Percentiles rank a stretch among this genome's conserved stretches.
These are phyloP conservation scores for Pissodes strobi DNA, from an alignment of 1,140 invertebrate species.

Conservation along the genomic window DNA sequence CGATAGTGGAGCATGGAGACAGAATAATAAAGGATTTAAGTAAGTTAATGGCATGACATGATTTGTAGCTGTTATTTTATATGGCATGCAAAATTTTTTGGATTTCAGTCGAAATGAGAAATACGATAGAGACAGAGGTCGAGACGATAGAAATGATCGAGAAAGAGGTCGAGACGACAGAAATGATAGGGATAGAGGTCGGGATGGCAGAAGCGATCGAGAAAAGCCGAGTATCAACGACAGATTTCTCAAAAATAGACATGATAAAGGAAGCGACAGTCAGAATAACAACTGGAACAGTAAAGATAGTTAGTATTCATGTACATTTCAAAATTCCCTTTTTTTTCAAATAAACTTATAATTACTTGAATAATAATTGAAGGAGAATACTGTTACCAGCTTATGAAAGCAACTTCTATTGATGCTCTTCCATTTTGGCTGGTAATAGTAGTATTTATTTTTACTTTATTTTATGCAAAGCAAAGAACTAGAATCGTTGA, in stretches of 20 bases:
- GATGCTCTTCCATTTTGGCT: too few relatives aligned
- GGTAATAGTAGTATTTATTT: too few relatives aligned
- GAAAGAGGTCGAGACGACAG: constrained; percentile 18
- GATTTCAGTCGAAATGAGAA: constrained; percentile 10
- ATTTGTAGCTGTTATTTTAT: not conserved
- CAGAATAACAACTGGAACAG: constrained; percentile 29
- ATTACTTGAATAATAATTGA: too few relatives aligned
- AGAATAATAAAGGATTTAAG: constrained; percentile 44
- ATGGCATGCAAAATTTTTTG: not conserved
- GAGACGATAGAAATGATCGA: not conserved
- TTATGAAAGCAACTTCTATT: too few relatives aligned
- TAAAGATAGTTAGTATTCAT: constrained; percentile 10
- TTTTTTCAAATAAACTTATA: too few relatives aligned
- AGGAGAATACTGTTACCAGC: too few relatives aligned
- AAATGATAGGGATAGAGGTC: constrained; percentile 11
- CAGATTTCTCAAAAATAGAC: constrained; percentile 10
- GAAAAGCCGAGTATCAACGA: not conserved
- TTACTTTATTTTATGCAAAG: too few relatives aligned
- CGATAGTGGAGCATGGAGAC: constrained; percentile 40
- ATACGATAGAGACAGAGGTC: constrained; percentile 10
- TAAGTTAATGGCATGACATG: constrained; percentile 18
- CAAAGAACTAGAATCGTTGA: too few relatives aligned
- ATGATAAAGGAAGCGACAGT: constrained; percentile 9
- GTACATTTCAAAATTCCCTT: not conserved
- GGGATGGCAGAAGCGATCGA: not conserved